Evolutionary conservation across 2,888 invertebrate genomes (phyloP), one percentile per base, ranked within the genome.

Genomic region (Pseudococcus longispinus): DNA sequence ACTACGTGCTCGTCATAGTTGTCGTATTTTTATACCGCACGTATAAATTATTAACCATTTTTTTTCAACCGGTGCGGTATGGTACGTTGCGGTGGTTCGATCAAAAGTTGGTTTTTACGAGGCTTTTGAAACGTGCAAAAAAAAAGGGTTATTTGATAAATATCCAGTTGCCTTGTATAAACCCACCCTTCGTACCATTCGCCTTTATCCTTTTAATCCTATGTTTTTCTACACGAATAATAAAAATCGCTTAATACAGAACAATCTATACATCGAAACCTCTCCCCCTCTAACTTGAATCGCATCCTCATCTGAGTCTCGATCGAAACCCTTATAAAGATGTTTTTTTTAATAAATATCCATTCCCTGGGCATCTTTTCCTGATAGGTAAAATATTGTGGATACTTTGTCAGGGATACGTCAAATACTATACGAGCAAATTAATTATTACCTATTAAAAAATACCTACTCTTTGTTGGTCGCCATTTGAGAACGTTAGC

Each of bases 131-230:
- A 51, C 6, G 6, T 9, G 9, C n/a, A 80, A 80, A 80, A 80
- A 42, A 80, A 80, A 80, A 42, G 77, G 77, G 77, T 80, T 42
- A 42, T 80, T 80, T 80, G 77, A 80, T 80, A 80, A 80, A 80
- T 80, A 80, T 32, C 77, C n/a, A 37, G 9, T 18, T 4, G 26
- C 77, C 26, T 77, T 65, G 32, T 77, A 77, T 6, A 65, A 5
- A 11, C 23, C 9, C 23, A 13, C 26, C 26, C 26, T 26, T 65
- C n/a, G n/a, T 2, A n/a, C 60, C 20, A 60, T 60, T 60, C 20
- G 3, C 60, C 8, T 23, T 2, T 23, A n/a, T n/a, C 51, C 23
- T 23, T 23, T 20, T 23, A 60, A 70, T 32, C 70, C 29, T 70
- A 15, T 32, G 1, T 29, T 70, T 70, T 70, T 42, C 37, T 80